Evolutionary conservation across 2,113 vertebrate species (phyloP), one percentile per base, ranked within the genome.

Genomic region (Odontesthes bonariensis): DNA sequence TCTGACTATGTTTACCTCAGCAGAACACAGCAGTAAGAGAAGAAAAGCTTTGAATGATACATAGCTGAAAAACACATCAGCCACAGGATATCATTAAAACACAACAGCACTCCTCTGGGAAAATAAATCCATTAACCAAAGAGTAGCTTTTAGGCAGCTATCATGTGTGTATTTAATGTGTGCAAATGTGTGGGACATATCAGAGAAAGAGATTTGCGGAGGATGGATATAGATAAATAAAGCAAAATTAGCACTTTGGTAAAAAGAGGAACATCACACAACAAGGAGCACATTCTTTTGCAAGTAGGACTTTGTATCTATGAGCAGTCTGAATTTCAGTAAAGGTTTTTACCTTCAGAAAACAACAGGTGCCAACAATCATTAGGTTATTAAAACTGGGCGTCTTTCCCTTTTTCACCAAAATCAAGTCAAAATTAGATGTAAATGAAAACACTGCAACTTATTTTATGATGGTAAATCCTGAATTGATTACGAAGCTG

Each of bases 71-170:
- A 85, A 47, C 8, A 63, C 38, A 32, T 57, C 47, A 71, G 40
- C 67, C 51, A 33, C 77, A 61, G 55, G 35, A 17, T 72, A 53
- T 76, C 20, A 22, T 75, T 57, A 59, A 75, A 65, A 64, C 47
- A 61, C 51, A 81, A 13, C 5, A 3, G 14, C 35, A 40, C 12
- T 56, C 76, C 67, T 19, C 56, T n/a, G 22, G 47, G 52, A 19
- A 69, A 71, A 32, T 66, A 75, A 73, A 69, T 22, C 66, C 56
- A 67, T 85, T 85, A 79, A 82, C 32, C 47, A 69, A 58, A 33
- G 57, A 75, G 70, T 27, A 42, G 79, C 64, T 64, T 82, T 84
- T 59, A 77, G n/a, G 58, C 73, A 57, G 67, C 49, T 49, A 59
- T 35, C 52, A 46, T 57, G 70, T 61, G 47, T 40, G 31, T 10